Conservation (phyloP, 2,113 vertebrate genomes). For the Otolemur garnettii region DNA sequence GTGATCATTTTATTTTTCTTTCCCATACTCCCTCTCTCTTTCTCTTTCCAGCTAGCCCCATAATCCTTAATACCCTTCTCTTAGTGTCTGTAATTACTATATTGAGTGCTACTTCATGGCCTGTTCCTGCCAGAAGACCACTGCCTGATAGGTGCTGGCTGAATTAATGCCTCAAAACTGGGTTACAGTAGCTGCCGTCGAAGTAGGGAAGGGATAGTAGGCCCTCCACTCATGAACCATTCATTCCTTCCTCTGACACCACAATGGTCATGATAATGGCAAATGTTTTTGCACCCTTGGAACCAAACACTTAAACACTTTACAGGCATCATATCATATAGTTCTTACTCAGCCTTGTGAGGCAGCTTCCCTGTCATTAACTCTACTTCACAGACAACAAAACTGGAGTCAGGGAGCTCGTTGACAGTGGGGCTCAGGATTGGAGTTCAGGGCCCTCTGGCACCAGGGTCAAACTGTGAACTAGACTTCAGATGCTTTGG, state of each 20-base stretch:
- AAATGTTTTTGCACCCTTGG: background rate
- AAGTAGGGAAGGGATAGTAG: background rate
- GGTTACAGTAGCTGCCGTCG: background rate
- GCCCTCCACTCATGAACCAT: background rate
- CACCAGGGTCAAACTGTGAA: rapidly evolving
- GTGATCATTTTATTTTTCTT: background rate
- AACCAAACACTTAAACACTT: background rate
- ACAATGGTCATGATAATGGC: background rate
- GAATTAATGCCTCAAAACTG: background rate
- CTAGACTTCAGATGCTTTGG: background rate
- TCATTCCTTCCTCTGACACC: background rate
- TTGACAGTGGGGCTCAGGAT: background rate
- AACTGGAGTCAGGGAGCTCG: background rate
- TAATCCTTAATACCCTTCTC: background rate
- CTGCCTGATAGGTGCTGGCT: background rate
- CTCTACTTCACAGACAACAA: background rate
- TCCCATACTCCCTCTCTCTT: background rate
- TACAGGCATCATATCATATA: background rate
- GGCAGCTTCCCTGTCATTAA: conserved; percentile 1
- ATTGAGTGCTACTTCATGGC: background rate
- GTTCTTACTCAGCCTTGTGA: background rate
- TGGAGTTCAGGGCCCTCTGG: background rate
- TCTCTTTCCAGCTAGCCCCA: background rate
- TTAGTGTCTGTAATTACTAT: background rate
- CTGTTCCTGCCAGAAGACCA: background rate